Base-by-base conservation (phyloP, 1,140 invertebrate genomes). In the Drosophila mojavensis region DNA sequence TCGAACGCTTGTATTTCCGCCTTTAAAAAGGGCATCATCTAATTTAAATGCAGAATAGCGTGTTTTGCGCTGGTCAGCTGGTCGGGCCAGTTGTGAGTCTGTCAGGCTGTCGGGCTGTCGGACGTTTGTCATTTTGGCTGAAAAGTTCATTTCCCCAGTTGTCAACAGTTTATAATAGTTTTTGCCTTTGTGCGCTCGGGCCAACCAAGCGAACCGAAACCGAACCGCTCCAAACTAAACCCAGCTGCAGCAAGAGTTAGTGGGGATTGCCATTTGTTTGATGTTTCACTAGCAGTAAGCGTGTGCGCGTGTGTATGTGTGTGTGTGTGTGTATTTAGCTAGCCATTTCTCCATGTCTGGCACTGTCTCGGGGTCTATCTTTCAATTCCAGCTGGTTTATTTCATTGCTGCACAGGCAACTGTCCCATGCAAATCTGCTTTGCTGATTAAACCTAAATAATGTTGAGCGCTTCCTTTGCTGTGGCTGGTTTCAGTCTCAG, bases 371-470 rank as follows among this genome's bases (percentile, higher is more conserved):
- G 66, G 66, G 41, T 61, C 75, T 68, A 76, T 73, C 60, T 83
- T 80, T 88, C 79, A 80, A 83, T 88, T 88, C 84, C 84, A 88
- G 84, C 88, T 80, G 84, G 83, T 89, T 89, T 88, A 88, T 77
- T 88, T 78, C 84, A 83, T 78, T 70, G 73, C 72, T 74, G 55
- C 68, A 75, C 39, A 61, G 56, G 50, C 75, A 77, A 61, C 50
- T 77, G 84, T 82, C 65, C 80, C 75, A 88, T 89, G 84, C 80
- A 89, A 88, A 88, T 88, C 83, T 88, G 84, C 69, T 83, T 80
- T 89, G 84, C 84, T 88, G 83, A 88, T 88, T 88, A 88, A 88
- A 88, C 83, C 80, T 89, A 88, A 89, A 88, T 88, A 88, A 88
- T 88, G 84, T 83, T 76, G 84, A 77, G 68, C 43, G 66, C 56